Base-by-base conservation (phyloP, 1,140 invertebrate species). In the Drosophila pseudoananassae region DNA sequence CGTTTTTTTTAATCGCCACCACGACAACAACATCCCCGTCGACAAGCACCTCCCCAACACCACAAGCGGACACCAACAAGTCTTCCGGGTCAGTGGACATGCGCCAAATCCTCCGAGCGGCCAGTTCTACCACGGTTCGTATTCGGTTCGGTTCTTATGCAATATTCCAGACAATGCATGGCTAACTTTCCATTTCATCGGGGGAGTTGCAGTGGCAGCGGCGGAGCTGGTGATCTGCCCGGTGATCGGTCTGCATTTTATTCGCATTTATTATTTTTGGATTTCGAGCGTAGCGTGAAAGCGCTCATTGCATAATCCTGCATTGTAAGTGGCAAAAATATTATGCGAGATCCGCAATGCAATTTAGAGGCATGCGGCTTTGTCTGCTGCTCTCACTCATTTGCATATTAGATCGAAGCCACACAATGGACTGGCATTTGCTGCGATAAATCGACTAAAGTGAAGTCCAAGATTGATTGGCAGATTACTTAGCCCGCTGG, bases 241-340 rank as follows among this genome's bases (percentile, higher is more conserved):
- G 33, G 33, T 36, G 33, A 36, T 69, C 57, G 74, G 61, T 23
- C 53, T 78, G 81, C 76, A 49, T 40, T 57, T 58, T 14, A 33
- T 61, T 79, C 25, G 47, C 60, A 51, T 69, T 43, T 43, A 43
- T 78, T 78, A 75, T 82, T 68, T 78, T 71, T 61, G 79, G 76
- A 59, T 64, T 50, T 68, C 82, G 69, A 85, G 77, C 77, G 82
- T 87, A 69, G 69, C 81, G 82, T 85, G 82, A 85, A 87, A 85
- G 81, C 64, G 59, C 36, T 27, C 23, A 58, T 83, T 83, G 46
- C 75, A 66, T 78, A 82, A 75, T 63, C 20, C 36, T 76, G 72
- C 64, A 70, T 81, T 77, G 79, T 77, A 77, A 84, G 58, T 69
- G 73, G 73, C 68, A 77, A 81, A 43, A 75, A 74, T 74, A 50